Percentiles rank a stretch among this genome's conserved stretches.
Evolutionary conservation across 2,888 invertebrate species (phyloP).

Genomic region (Protodeltote pygarga): DNA sequence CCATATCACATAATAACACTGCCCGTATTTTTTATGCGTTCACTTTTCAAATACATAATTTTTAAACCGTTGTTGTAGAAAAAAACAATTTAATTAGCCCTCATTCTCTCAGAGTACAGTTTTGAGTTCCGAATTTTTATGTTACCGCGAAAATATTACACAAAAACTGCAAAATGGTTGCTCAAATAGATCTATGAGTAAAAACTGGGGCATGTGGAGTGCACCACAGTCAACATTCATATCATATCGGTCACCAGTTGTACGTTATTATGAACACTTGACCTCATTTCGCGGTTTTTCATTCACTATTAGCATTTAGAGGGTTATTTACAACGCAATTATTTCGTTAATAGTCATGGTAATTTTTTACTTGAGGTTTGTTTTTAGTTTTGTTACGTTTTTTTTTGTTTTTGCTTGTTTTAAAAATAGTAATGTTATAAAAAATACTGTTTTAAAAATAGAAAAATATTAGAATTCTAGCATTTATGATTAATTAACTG

Average conservation of each 20-base stretch:
- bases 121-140: conserved; percentile 23
- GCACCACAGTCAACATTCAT: conserved; percentile 38
- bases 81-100: conserved; percentile 15
- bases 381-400: background rate
- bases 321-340: conserved; percentile 15
- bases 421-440: no score
- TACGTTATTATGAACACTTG: conserved; percentile 51
- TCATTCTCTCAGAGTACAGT: conserved; percentile 26
- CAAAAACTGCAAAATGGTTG: conserved; percentile 19
- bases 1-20: conserved; percentile 20
- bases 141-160: conserved; percentile 6
- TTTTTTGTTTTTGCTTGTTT: background rate
- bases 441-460: no score
- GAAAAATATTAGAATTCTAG: no score
- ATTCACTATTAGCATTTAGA: conserved; percentile 42
- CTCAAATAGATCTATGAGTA: conserved; percentile 22
- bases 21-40: conserved; percentile 24
- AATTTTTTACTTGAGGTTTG: conserved; percentile 1
- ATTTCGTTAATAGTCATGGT: background rate
- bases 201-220: conserved; percentile 44
- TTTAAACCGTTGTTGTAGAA: conserved; percentile 8
- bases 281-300: conserved; percentile 52
- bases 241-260: conserved; percentile 57
- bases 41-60: conserved; percentile 28
- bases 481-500: no score